Percentiles rank a stretch among this genome's conserved stretches.
Evolutionary conservation across 2,797 vertebrate species (phyloP).

Genomic region (Cercopithecus petaurista): DNA sequence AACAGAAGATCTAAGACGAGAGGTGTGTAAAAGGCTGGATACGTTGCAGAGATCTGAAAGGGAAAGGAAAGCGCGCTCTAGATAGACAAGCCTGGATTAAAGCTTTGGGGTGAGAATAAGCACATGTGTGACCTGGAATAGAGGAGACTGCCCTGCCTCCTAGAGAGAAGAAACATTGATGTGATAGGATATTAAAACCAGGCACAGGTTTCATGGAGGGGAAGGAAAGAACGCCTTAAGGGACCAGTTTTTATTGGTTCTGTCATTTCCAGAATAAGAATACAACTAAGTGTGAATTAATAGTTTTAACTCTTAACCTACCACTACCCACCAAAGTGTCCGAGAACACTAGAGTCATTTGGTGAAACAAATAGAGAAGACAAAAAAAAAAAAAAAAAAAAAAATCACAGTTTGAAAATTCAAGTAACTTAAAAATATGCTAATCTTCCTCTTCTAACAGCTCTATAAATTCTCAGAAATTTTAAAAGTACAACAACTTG

Average conservation of each 20-base stretch:
- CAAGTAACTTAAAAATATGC: conserved; percentile 13
- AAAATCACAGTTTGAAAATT: background rate
- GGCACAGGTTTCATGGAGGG: background rate
- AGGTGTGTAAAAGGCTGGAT: background rate
- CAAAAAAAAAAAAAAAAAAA: background rate
- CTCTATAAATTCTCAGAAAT: conserved; percentile 9
- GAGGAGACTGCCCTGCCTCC: background rate
- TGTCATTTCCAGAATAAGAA: background rate
- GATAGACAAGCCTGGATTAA: background rate
- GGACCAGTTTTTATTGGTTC: background rate
- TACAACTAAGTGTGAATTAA: background rate
- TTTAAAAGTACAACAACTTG: background rate
- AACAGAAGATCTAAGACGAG: background rate
- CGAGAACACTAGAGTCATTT: background rate
- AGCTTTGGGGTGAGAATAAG: background rate
- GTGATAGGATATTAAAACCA: background rate
- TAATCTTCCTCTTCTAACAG: background rate
- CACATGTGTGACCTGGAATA: background rate
- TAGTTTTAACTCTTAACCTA: background rate
- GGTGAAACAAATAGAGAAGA: background rate
- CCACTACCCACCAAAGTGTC: background rate
- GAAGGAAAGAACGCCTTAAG: background rate
- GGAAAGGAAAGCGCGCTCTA: background rate
- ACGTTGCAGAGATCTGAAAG: background rate
- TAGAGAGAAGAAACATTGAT: background rate